These are phyloP conservation scores for Saiga tatarica DNA, from an alignment of 2,113 vertebrate species.

Conservation along the genomic window DNA sequence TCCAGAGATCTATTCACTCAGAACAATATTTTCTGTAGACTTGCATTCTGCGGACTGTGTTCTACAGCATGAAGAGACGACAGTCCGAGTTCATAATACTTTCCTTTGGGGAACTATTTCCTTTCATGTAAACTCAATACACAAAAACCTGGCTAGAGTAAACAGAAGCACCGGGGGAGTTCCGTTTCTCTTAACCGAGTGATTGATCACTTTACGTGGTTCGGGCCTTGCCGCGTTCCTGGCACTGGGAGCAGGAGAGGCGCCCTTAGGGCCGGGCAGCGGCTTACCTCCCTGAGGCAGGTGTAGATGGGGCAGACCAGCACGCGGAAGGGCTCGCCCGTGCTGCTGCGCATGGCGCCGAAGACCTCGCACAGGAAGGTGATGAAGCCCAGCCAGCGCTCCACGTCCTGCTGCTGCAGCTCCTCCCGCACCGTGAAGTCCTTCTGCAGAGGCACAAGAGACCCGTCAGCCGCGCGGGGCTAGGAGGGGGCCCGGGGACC, in stretches of 20 bases:
- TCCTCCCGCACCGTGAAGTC: slow-evolving; percentile 94
- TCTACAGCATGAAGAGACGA: neutral
- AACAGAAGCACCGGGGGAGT: neutral
- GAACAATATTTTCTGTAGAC: too few species aligned
- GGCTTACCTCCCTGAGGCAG: slow-evolving; percentile 95
- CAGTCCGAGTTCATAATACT: neutral
- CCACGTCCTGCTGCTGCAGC: slow-evolving; percentile 93
- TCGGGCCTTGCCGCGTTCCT: fast-evolving
- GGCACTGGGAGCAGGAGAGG: neutral
- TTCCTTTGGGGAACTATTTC: neutral
- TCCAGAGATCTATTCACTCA: neutral
- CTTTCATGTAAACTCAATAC: neutral
- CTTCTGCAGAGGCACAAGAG: slow-evolving; percentile 85
- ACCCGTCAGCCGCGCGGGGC: slow-evolving; percentile 46
- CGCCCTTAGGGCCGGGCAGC: fast-evolving
- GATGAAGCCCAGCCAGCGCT: slow-evolving; percentile 98
- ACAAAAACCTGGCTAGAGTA: neutral
- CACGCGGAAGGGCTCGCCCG: slow-evolving; percentile 94
- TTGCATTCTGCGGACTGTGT: neutral
- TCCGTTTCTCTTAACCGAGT: neutral
- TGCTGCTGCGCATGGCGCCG: slow-evolving; percentile 96
- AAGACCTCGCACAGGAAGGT: slow-evolving; percentile 98
- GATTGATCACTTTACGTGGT: fast-evolving
- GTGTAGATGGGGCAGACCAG: slow-evolving; percentile 98
- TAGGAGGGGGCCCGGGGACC: fast-evolving